Evolutionary conservation across 2,888 invertebrate species (phyloP).

Genomic region (Pheosia tremula): DNA sequence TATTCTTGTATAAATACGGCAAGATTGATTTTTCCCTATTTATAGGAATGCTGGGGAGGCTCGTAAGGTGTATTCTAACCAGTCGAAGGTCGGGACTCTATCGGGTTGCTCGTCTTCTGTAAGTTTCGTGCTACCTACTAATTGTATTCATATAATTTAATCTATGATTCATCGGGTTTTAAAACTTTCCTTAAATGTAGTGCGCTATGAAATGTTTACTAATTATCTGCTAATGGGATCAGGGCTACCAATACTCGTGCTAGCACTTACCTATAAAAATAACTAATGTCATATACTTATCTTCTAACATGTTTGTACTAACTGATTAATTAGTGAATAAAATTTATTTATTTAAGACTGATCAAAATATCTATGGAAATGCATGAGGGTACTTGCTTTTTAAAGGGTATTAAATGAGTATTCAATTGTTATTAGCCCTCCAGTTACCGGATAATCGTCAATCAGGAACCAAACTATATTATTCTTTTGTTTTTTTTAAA

Average conservation of each 20-base stretch:
- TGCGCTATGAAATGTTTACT: slow-evolving; percentile 41
- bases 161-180: slow-evolving; percentile 39
- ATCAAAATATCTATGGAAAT: too few species aligned
- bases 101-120: slow-evolving; percentile 90
- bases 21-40: slow-evolving; percentile 81
- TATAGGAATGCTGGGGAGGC: slow-evolving; percentile 83
- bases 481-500: too few species aligned
- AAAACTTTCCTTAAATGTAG: slow-evolving; percentile 33
- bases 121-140: slow-evolving; percentile 58
- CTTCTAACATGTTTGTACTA: not conserved
- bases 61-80: slow-evolving; percentile 80
- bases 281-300: not conserved
- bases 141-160: slow-evolving; percentile 20
- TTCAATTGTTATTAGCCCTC: too few species aligned
- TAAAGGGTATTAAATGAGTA: too few species aligned
- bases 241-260: not conserved
- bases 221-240: slow-evolving; percentile 22
- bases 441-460: too few species aligned
- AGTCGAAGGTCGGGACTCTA: slow-evolving; percentile 87
- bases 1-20: slow-evolving; percentile 63
- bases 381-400: too few species aligned
- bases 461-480: too few species aligned
- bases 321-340: too few species aligned
- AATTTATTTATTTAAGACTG: too few species aligned
- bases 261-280: not conserved